phyloP scores from a whole-genome alignment of 1,140 invertebrate species.

The Apis laboriosa region DNA sequence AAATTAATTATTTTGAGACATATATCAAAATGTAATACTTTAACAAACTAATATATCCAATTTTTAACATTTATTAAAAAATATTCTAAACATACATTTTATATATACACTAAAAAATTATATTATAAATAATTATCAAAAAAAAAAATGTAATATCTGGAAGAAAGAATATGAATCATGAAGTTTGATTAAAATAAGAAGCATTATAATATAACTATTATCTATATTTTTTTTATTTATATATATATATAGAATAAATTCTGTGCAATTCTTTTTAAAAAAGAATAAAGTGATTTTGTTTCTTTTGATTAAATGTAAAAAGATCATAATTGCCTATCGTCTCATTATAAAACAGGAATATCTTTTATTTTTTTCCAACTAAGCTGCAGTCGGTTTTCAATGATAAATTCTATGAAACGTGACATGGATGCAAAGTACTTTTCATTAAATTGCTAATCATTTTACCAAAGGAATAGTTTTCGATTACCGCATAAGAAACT shows the following conservation, averaged over 20 bases:
- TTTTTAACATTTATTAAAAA: too few species aligned
- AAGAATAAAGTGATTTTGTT: neutral
- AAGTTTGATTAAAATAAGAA: too few species aligned
- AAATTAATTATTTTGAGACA: too few species aligned
- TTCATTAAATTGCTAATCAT: slow-evolving; percentile 64
- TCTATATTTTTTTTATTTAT: neutral
- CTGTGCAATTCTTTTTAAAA: neutral
- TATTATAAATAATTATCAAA: too few species aligned
- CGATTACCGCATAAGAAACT: slow-evolving; percentile 1
- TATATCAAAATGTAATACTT: too few species aligned
- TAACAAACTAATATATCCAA: too few species aligned
- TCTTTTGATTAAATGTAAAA: neutral
- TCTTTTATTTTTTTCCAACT: slow-evolving; percentile 13
- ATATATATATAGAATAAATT: neutral
- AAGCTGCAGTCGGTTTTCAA: slow-evolving; percentile 16
- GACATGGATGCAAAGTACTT: slow-evolving; percentile 20
- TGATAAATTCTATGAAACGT: slow-evolving; percentile 22
- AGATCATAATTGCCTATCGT: slow-evolving; percentile 13
- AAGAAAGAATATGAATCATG: too few species aligned
- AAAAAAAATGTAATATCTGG: too few species aligned
- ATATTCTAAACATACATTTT: too few species aligned
- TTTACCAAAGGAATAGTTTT: slow-evolving; percentile 27
- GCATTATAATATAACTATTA: too few species aligned
- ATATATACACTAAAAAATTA: too few species aligned
- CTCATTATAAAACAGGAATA: slow-evolving; percentile 35